phyloP scores from a whole-genome alignment of 1,140 invertebrate species.

The Hypsibius dujardini region DNA sequence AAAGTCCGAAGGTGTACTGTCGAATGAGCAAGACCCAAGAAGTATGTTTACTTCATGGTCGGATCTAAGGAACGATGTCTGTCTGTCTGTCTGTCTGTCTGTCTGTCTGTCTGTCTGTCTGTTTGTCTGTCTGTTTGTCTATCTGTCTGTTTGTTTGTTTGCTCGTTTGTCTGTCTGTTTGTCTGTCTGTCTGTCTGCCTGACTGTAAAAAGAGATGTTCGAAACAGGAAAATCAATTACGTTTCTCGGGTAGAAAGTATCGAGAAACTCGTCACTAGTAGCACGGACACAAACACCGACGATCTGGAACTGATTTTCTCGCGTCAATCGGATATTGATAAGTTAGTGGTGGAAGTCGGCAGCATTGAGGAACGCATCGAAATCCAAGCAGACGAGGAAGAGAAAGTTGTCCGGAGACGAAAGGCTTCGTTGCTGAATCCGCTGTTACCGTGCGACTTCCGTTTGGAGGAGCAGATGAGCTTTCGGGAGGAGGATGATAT shows the following conservation, averaged over 20 bases:
- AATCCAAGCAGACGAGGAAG: not conserved
- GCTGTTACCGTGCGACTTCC: not conserved
- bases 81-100: too few relatives aligned
- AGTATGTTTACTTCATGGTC: not conserved
- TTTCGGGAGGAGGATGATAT: not conserved
- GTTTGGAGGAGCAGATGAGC: not conserved
- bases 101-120: not conserved
- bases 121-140: not conserved
- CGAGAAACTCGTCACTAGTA: not conserved
- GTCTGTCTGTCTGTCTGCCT: too few relatives aligned
- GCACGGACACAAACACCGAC: not conserved
- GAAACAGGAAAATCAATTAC: not conserved
- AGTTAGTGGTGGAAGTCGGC: not conserved
- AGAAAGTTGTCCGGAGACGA: not conserved
- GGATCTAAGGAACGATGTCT: too few relatives aligned
- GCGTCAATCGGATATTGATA: not conserved
- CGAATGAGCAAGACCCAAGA: not conserved
- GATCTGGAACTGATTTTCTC: not conserved
- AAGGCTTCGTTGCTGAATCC: not conserved
- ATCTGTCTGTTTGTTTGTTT: not conserved
- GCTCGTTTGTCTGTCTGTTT: not conserved
- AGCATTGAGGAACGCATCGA: constrained; percentile 5
- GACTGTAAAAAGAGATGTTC: too few relatives aligned
- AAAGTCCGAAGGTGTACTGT: constrained; percentile 5
- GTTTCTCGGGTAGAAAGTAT: not conserved